A percentile compares a stretch with the other conserved stretches of the same genome.
These are phyloP conservation scores for Macrosteles quadrilineatus DNA, from an alignment of 1,140 invertebrate species.

Conservation along the genomic window DNA sequence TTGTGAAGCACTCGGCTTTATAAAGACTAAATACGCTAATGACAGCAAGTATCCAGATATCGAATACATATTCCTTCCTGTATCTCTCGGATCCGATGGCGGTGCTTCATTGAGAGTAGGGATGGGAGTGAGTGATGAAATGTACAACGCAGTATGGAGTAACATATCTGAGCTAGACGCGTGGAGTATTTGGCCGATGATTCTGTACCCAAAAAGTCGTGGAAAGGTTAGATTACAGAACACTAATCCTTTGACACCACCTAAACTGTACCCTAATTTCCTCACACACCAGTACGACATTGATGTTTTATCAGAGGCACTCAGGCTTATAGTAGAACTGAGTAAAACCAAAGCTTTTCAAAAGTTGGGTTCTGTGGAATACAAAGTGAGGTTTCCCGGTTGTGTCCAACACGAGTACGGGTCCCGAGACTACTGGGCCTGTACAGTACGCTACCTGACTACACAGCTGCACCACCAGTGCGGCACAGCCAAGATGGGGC, in stretches of 20 bases:
- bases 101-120: slow-evolving; percentile 7
- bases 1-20: slow-evolving; percentile 80
- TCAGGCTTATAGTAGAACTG: slow-evolving; percentile 28
- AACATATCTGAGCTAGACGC: background rate
- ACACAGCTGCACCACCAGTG: slow-evolving; percentile 55
- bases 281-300: slow-evolving; percentile 67
- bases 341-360: slow-evolving; percentile 40
- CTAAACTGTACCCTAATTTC: slow-evolving; percentile 80
- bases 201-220: slow-evolving; percentile 60
- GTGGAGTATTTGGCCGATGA: slow-evolving; percentile 3
- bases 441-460: slow-evolving; percentile 56
- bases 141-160: slow-evolving; percentile 8
- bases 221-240: slow-evolving; percentile 65
- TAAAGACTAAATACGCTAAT: slow-evolving; percentile 75
- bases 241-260: slow-evolving; percentile 66
- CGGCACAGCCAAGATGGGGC: slow-evolving; percentile 67
- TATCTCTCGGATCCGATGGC: slow-evolving; percentile 74
- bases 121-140: background rate
- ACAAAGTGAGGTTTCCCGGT: slow-evolving; percentile 60
- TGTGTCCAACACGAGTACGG: slow-evolving; percentile 64
- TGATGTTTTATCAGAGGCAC: slow-evolving; percentile 59
- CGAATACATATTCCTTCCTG: slow-evolving; percentile 83
- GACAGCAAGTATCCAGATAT: slow-evolving; percentile 75
- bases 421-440: slow-evolving; percentile 71
- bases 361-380: slow-evolving; percentile 39